Base-by-base conservation (phyloP, 2,888 invertebrate species). In the Cabera pusaria region DNA sequence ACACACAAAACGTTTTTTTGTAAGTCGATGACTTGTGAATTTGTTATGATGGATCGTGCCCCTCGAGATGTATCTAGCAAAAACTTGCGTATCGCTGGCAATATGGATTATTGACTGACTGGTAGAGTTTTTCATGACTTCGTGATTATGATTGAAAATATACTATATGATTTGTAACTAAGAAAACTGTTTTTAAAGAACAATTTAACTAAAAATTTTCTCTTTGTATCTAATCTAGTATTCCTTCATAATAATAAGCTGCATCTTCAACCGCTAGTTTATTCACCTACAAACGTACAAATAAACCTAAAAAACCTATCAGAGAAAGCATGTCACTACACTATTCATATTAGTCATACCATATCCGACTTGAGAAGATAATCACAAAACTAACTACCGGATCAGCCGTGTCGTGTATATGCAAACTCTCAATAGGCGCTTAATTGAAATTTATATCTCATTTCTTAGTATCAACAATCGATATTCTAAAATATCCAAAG, bases 401-500 rank as follows among this genome's bases (percentile, higher is more conserved):
- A 58, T 59, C 63, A 55, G 55, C 59, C 63, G 57, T 59, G 58
- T n/a, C n/a, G n/a, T 53, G 55, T 63, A 63, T 52, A 71, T 52
- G 66, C 73, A 71, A 76, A 72, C 69, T 48, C 59, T 84, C 78
- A 83, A 87, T 85, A 74, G 80, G 59, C 59, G 65, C 79, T 81
- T 88, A 87, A 88, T 88, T 88, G 85, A 87, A 87, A 87, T 87
- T 88, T 88, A 88, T 87, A 77, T 77, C 78, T 84, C 85, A 85
- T 86, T 86, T 86, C 85, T 85, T 78, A 86, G 86, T 82, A 86
- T 87, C 86, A 84, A 85, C 80, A 87, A 87, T 87, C 87, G 85
- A 88, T 88, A 86, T 85, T 84, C 82, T 76, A 84, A 86, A 85
- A 85, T 81, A 77, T 83, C 72, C 64, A 62, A 69, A 69, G 74